Evolutionary conservation across 2,797 vertebrate genomes (phyloP).

Genomic region (Bradypus variegatus): DNA sequence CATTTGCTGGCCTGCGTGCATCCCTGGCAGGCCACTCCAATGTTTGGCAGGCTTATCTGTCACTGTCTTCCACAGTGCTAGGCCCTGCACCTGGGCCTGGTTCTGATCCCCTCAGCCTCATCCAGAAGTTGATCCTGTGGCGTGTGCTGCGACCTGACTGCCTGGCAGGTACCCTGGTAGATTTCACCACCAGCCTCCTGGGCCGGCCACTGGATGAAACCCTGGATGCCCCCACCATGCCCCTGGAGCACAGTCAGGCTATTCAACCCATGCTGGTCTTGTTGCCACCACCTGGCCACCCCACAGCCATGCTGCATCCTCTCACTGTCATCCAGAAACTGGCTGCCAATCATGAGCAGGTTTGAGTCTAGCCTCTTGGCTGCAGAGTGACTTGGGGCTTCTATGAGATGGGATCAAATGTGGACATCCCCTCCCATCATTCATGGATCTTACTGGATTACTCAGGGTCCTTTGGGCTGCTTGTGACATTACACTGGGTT

Average conservation of each 20-base stretch:
- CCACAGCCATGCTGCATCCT: constrained; percentile 68
- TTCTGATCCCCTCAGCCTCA: constrained; percentile 75
- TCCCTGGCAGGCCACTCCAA: constrained; percentile 72
- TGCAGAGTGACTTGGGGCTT: neutral
- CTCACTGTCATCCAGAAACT: constrained; percentile 73
- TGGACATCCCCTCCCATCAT: neutral
- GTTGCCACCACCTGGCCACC: constrained; percentile 60
- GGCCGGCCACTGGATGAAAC: constrained; percentile 61
- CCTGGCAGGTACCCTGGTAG: constrained; percentile 68
- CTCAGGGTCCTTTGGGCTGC: neutral
- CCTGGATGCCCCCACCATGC: constrained; percentile 49
- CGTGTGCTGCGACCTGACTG: constrained; percentile 75
- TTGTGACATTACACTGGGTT: neutral
- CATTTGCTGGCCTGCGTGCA: constrained; percentile 76
- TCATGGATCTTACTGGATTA: constrained; percentile 26
- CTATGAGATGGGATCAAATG: neutral
- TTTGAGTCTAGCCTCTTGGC: neutral
- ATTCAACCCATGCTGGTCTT: constrained; percentile 75
- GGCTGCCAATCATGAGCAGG: constrained; percentile 59
- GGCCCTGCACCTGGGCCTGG: constrained; percentile 74
- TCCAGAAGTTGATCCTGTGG: constrained; percentile 85
- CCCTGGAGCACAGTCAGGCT: constrained; percentile 63
- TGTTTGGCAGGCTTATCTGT: constrained; percentile 83
- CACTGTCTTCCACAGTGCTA: constrained; percentile 72
- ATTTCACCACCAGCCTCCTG: constrained; percentile 74